Evolutionary conservation across 2,113 vertebrate genomes (phyloP).

Genomic region (Myxocyprinus asiaticus): DNA sequence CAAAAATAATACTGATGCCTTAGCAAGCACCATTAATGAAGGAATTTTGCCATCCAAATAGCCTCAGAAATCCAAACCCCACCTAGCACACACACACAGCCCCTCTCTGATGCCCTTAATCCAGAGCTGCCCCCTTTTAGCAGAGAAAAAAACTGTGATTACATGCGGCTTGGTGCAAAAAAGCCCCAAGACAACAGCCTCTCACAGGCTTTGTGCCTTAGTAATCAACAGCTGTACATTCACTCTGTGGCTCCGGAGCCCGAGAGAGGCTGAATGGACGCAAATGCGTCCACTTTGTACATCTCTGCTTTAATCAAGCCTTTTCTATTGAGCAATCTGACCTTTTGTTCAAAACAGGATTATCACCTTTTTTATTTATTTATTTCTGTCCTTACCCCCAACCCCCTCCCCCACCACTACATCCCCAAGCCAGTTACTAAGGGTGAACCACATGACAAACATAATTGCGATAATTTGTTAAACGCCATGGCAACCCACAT

Average conservation of each 20-base stretch:
- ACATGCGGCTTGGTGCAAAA: constrained; percentile 77
- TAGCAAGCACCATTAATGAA: background rate
- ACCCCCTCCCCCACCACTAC: constrained; percentile 78
- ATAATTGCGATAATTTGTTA: constrained; percentile 99
- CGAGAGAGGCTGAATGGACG: constrained; percentile 89
- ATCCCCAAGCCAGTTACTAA: constrained; percentile 87
- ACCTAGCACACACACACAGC: background rate
- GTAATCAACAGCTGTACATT: constrained; percentile 94
- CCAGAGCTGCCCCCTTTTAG: constrained; percentile 85
- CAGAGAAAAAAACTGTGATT: constrained; percentile 85
- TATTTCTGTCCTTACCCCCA: constrained; percentile 85
- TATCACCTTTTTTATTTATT: constrained; percentile 87
- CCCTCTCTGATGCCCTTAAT: constrained; percentile 76
- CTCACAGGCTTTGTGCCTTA: constrained; percentile 88
- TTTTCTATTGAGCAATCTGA: constrained; percentile 99
- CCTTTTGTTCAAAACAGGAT: constrained; percentile 99
- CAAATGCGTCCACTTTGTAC: constrained; percentile 99
- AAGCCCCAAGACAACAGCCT: constrained; percentile 91
- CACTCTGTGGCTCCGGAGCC: constrained; percentile 86
- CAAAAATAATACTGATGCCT: background rate
- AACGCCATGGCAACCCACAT: constrained; percentile 99
- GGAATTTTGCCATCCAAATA: constrained; percentile 33
- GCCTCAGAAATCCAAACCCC: background rate
- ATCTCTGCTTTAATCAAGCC: constrained; percentile 99
- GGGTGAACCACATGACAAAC: constrained; percentile 98